Base-by-base conservation (phyloP, 2,113 vertebrate genomes). In the Nibea coibor region DNA sequence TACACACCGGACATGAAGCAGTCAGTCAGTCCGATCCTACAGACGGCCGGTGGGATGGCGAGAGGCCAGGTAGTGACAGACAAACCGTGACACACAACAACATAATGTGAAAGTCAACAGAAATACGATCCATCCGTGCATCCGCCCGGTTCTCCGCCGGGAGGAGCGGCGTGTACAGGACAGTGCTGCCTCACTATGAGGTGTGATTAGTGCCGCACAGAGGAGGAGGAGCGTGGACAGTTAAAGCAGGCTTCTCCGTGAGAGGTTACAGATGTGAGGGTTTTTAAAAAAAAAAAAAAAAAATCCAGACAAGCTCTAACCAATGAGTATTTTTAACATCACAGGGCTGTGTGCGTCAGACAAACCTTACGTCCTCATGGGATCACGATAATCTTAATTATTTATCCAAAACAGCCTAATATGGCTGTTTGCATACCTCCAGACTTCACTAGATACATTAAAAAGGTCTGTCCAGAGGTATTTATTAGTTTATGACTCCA, bases 191-290 rank as follows among this genome's bases (percentile, higher is more conserved):
- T 72, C 65, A 0, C 75, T 85, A 84, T 90, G 87, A 87, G 59
- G 80, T 47, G 78, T 5, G 78, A 86, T 86, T 47, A 45, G 87
- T 88, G 88, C 82, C 84, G 62, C 83, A n/a, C 70, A 22, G 81
- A 31, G 78, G 59, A 48, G 81, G 82, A 65, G 87, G 62, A 62
- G 82, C 64, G 14, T 4, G 43, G 0, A 11, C 43, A 45, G 11
- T 4, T 14, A 45, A 39, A 39, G 35, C 35, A 54, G 26, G 47
- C 12, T 63, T 75, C 68, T 75, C 81, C 47, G 67, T 80, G 76
- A 75, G 76, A 42, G 22, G 73, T 80, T 54, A 20, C 12, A 26
- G 4, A 24, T 22, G 35, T 9, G 35, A 8, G 35, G 1, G 8
- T 39, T 39, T 39, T 35, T 8, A 7, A 35, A n/a, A n/a, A 26